Conservation (phyloP, 2,113 vertebrate species). For the Protobothrops mucrosquamatus region DNA sequence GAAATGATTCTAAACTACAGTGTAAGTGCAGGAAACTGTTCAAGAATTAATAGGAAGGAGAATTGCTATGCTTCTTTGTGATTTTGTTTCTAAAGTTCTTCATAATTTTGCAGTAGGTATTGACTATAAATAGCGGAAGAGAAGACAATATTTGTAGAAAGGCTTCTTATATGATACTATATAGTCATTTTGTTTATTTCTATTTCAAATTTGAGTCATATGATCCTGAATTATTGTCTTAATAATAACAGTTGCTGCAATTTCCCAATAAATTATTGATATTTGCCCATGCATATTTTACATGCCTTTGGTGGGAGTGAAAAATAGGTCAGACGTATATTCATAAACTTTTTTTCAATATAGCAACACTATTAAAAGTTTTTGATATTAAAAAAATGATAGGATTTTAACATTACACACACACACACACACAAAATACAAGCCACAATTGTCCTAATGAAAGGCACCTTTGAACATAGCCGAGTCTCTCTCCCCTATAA, state of each 20-base stretch:
- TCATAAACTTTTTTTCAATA: constrained; percentile 20
- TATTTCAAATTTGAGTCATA: not conserved
- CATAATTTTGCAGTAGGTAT: not conserved
- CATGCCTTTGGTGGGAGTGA: constrained; percentile 16
- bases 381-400: constrained; percentile 37
- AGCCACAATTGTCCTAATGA: not conserved
- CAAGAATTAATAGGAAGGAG: not conserved
- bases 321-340: constrained; percentile 32
- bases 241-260: constrained; percentile 6
- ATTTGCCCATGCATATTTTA: not conserved
- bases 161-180: not conserved
- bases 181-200: constrained; percentile 4
- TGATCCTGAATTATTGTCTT: not conserved
- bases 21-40: not conserved
- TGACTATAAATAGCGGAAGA: not conserved
- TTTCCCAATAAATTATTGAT: not conserved
- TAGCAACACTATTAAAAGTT: constrained; percentile 51
- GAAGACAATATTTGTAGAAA: not conserved
- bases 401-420: not conserved
- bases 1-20: not conserved
- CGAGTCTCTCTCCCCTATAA: not conserved
- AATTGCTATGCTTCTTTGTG: not conserved
- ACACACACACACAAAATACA: constrained; percentile 15
- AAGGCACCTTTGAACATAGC: not conserved
- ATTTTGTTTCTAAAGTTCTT: not conserved